These are phyloP conservation scores for Mythimna loreyi DNA, from an alignment of 2,888 invertebrate genomes.

Conservation along the genomic window DNA sequence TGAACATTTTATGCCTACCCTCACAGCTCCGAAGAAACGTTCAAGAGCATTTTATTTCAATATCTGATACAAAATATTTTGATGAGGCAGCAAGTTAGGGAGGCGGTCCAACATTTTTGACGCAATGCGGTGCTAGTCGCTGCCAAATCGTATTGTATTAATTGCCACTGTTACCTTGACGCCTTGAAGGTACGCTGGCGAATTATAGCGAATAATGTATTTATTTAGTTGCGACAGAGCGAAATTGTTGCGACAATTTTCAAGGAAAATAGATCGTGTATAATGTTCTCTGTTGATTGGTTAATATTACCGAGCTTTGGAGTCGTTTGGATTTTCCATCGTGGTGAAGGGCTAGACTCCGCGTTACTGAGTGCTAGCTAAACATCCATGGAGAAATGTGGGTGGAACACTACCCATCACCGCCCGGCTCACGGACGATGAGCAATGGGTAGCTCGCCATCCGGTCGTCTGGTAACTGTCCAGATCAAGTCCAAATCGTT, in stretches of 20 bases:
- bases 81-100: conserved; percentile 47
- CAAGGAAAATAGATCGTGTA: conserved; percentile 6
- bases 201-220: conserved; percentile 47
- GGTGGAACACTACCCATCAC: no score
- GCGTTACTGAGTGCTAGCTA: no score
- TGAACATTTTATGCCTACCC: conserved; percentile 2
- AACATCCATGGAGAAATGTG: no score
- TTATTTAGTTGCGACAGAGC: conserved; percentile 27
- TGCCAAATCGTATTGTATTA: conserved; percentile 64
- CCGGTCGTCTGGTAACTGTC: no score
- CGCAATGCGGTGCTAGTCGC: conserved; percentile 56
- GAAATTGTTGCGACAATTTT: conserved; percentile 14
- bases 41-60: conserved; percentile 36
- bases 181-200: conserved; percentile 54
- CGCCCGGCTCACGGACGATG: no score
- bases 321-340: no score
- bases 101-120: conserved; percentile 51
- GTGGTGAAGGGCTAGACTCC: no score
- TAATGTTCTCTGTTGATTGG: neutral
- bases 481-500: no score
- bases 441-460: no score
- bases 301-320: no score
- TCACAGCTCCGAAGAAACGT: neutral
- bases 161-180: conserved; percentile 56
- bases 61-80: conserved; percentile 51